Percentiles rank a stretch among this genome's conserved stretches.
These are phyloP conservation scores for Echinops telfairi DNA, from an alignment of 2,113 vertebrate genomes.

Conservation along the genomic window DNA sequence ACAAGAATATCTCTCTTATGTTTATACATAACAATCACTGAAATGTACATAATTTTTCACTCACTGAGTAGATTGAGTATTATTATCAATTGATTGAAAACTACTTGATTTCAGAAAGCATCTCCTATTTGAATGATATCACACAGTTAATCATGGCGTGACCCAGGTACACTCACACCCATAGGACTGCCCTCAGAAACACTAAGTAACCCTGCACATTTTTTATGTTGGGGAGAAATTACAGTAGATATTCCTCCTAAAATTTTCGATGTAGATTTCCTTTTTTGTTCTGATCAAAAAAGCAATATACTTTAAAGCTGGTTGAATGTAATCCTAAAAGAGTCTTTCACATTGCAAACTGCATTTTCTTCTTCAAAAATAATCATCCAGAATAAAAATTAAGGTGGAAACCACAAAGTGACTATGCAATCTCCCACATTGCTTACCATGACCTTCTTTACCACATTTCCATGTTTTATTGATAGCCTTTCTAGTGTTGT, in stretches of 20 bases:
- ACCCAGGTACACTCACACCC: neutral
- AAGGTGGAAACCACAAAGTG: neutral
- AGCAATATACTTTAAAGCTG: neutral
- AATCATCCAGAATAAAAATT: neutral
- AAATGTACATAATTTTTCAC: neutral
- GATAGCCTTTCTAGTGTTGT: no score
- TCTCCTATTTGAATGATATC: neutral
- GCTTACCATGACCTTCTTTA: neutral
- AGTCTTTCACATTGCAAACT: neutral
- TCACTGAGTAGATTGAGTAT: no score
- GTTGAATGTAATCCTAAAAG: neutral
- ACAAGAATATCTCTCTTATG: neutral
- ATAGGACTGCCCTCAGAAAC: neutral
- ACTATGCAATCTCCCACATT: neutral
- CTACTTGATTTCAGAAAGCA: neutral
- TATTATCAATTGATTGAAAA: slow-evolving; percentile 44
- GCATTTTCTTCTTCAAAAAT: neutral
- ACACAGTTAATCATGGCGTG: neutral
- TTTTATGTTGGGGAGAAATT: neutral
- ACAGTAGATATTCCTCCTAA: neutral
- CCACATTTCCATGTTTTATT: no score
- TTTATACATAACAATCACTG: neutral
- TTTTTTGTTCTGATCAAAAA: neutral
- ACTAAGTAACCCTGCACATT: neutral
- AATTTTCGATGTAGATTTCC: neutral